phyloP scores from a whole-genome alignment of 2,888 invertebrate species.

The Liposcelis brunnea region DNA sequence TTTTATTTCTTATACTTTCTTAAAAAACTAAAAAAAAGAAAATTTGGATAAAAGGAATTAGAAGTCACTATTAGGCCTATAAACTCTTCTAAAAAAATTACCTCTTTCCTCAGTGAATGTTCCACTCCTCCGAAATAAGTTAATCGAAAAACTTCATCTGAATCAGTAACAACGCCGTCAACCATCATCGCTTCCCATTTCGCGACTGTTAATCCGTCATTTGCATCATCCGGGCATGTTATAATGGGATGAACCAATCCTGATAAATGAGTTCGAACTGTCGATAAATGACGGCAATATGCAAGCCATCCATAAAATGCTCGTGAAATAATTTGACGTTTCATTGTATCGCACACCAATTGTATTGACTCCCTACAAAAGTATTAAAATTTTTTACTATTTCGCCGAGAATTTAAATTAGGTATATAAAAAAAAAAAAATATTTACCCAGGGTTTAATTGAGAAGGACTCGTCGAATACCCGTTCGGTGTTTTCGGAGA shows the following conservation, averaged over 20 bases:
- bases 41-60: not conserved
- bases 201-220: slow-evolving; percentile 53
- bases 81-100: slow-evolving; percentile 16
- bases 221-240: slow-evolving; percentile 39
- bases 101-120: slow-evolving; percentile 50
- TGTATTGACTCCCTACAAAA: slow-evolving; percentile 34
- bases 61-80: not conserved
- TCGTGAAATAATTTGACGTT: slow-evolving; percentile 80
- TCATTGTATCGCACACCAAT: slow-evolving; percentile 86
- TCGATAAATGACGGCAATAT: slow-evolving; percentile 81
- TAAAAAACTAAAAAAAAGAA: not conserved
- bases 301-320: slow-evolving; percentile 96
- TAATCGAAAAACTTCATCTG: slow-evolving; percentile 59
- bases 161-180: slow-evolving; percentile 40
- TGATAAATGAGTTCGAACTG: slow-evolving; percentile 80
- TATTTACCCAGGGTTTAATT: slow-evolving; percentile 13
- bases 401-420: not conserved
- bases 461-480: slow-evolving; percentile 1
- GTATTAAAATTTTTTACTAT: no score
- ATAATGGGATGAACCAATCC: slow-evolving; percentile 67
- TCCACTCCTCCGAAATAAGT: slow-evolving; percentile 79
- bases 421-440: not conserved
- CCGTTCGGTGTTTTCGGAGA: slow-evolving; percentile 11
- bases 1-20: not conserved
- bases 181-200: slow-evolving; percentile 50